These are phyloP conservation scores for Trachelus iudaicus DNA, from an alignment of 2,888 invertebrate species.

Conservation along the genomic window DNA sequence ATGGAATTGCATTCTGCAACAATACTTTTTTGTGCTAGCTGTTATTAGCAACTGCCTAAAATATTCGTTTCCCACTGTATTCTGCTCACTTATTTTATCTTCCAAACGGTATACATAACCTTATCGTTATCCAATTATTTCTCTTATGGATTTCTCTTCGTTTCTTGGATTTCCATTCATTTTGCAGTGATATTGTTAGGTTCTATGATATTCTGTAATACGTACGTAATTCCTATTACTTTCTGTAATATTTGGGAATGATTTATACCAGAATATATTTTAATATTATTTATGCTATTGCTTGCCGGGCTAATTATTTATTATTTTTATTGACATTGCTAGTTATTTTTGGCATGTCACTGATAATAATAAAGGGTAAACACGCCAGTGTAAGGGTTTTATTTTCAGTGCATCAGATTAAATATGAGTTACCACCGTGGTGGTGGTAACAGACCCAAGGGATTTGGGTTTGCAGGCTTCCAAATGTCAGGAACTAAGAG, in stretches of 20 bases:
- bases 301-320: not conserved
- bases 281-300: not conserved
- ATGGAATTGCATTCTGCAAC: not conserved
- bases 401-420: not conserved
- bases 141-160: not conserved
- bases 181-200: not conserved
- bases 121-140: not conserved
- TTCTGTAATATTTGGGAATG: not conserved
- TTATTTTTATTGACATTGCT: not conserved
- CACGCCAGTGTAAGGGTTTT: not conserved
- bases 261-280: not conserved
- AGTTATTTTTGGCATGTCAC: not conserved
- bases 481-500: slow-evolving; percentile 68
- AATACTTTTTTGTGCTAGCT: not conserved
- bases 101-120: not conserved
- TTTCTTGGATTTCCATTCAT: not conserved
- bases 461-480: slow-evolving; percentile 80
- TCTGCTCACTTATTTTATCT: not conserved
- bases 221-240: not conserved
- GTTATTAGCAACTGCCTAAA: not conserved
- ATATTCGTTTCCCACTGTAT: not conserved
- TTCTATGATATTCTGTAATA: not conserved
- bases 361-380: not conserved
- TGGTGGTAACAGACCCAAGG: slow-evolving; percentile 71
- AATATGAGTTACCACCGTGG: slow-evolving; percentile 75